These are phyloP conservation scores for Haliaeetus leucogaster DNA, from an alignment of 2,113 vertebrate species.

Conservation along the genomic window DNA sequence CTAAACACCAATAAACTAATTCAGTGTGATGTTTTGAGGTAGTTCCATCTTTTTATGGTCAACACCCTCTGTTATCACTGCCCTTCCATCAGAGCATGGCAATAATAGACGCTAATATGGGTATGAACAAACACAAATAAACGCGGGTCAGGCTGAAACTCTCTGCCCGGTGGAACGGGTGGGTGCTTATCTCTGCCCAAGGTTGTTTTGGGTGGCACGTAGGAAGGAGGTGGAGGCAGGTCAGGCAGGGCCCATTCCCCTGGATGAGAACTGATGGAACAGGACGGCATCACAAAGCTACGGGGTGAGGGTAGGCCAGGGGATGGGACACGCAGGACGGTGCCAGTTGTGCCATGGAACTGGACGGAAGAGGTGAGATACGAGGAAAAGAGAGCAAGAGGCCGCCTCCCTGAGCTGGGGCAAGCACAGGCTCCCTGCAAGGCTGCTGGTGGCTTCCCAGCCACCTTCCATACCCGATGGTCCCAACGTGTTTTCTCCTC, in stretches of 20 bases:
- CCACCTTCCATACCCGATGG: not conserved
- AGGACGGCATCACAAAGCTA: not conserved
- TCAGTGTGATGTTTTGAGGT: not conserved
- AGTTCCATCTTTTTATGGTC: not conserved
- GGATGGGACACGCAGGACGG: rapidly evolving
- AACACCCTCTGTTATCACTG: not conserved
- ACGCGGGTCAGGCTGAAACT: not conserved
- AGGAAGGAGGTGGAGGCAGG: not conserved
- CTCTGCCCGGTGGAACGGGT: rapidly evolving
- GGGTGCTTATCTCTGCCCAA: not conserved
- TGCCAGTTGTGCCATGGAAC: not conserved
- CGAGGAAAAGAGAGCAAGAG: not conserved
- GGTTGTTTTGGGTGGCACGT: not conserved
- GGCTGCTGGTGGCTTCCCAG: conserved; percentile 11
- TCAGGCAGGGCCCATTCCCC: rapidly evolving
- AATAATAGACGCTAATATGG: not conserved
- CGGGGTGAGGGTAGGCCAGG: not conserved
- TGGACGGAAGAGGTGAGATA: not conserved
- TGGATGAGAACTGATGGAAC: not conserved
- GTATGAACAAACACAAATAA: rapidly evolving
- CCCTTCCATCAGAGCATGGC: not conserved
- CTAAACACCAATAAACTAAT: not conserved
- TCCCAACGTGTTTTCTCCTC: not conserved
- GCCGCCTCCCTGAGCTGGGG: not conserved
- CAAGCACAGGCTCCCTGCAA: not conserved